Percentiles rank a stretch among this genome's conserved stretches.
Conservation (phyloP, 2,113 vertebrate genomes). For the Crypturellus undulatus region DNA sequence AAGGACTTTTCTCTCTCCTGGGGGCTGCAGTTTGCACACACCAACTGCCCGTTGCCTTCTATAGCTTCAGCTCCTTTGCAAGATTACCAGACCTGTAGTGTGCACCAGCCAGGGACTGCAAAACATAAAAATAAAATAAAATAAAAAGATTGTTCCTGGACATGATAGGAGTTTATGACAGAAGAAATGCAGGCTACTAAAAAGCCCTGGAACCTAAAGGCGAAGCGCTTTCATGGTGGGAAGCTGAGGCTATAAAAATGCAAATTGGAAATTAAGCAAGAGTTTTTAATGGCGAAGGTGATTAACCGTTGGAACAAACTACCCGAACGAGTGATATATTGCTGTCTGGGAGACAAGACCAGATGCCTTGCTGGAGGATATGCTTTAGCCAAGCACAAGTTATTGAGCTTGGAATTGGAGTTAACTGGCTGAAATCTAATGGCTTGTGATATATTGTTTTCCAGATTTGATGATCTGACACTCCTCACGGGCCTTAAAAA, state of each 20-base stretch:
- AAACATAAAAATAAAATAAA: no score
- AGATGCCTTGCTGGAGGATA: background rate
- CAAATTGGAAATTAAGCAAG: background rate
- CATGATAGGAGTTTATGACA: background rate
- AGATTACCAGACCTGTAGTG: accelerated
- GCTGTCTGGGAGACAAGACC: background rate
- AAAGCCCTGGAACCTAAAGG: background rate
- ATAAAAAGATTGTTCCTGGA: background rate
- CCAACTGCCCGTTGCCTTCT: background rate
- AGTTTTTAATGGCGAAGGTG: background rate
- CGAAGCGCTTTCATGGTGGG: accelerated
- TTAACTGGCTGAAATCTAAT: background rate
- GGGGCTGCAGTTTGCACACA: accelerated
- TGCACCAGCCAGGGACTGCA: background rate
- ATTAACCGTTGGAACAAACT: background rate
- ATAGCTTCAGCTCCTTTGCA: background rate
- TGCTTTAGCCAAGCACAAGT: background rate
- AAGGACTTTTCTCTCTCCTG: background rate
- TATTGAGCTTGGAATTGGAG: accelerated
- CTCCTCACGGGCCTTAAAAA: background rate
- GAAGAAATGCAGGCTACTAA: background rate
- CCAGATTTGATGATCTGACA: background rate
- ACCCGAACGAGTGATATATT: background rate
- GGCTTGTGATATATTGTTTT: background rate
- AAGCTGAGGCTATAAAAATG: background rate